phyloP scores from a whole-genome alignment of 2,797 vertebrate genomes.

The Danio jaintianensis region DNA sequence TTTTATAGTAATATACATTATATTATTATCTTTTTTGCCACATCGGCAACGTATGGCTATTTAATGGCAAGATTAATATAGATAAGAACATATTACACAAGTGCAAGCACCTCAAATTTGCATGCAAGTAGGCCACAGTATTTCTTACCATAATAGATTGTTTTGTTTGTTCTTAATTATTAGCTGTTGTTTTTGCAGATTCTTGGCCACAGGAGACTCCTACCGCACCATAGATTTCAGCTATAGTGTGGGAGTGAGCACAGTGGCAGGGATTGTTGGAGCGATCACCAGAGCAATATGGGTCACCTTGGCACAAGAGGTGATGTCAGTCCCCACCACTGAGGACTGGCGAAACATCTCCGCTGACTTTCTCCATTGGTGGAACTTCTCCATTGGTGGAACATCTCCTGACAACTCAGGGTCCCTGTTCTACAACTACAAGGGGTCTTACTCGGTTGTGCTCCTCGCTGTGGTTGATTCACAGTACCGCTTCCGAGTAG shows the following conservation, averaged over 20 bases:
- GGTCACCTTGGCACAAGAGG: no score
- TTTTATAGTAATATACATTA: no score
- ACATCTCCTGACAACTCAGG: background rate
- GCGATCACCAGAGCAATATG: no score
- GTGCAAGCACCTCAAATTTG: no score
- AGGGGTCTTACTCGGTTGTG: background rate
- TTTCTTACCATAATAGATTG: background rate
- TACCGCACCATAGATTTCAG: background rate
- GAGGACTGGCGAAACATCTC: background rate
- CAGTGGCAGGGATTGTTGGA: no score
- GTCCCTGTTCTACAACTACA: background rate
- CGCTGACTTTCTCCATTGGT: background rate
- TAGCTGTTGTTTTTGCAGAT: background rate
- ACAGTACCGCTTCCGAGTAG: constrained; percentile 41
- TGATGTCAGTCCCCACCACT: no score
- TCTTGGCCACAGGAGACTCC: background rate
- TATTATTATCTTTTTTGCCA: no score
- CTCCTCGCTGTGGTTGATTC: constrained; percentile 23
- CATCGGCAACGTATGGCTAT: no score
- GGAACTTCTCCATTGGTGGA: background rate
- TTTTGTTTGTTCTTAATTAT: background rate
- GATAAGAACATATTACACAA: background rate
- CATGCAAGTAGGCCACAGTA: no score
- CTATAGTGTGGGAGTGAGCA: no score
- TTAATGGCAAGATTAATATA: no score